Evolutionary conservation across 2,797 vertebrate genomes (phyloP).

Genomic region (Cossypha niveicapilla): DNA sequence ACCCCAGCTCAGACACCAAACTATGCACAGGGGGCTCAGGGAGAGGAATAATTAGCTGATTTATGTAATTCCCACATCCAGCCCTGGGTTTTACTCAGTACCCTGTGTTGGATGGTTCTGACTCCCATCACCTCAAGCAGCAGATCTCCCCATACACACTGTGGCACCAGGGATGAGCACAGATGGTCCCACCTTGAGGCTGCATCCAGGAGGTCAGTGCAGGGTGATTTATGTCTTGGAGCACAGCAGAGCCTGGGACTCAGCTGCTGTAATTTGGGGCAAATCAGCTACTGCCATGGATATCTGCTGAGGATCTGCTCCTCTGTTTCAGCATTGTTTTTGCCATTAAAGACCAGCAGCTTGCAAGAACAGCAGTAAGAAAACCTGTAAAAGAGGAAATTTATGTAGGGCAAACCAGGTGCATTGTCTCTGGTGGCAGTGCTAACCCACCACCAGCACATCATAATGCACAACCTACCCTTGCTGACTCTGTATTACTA

Average conservation of each 20-base stretch:
- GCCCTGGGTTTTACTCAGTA: neutral
- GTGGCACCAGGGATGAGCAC: neutral
- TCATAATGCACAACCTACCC: neutral
- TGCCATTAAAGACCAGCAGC: neutral
- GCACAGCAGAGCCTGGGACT: neutral
- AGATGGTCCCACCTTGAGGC: neutral
- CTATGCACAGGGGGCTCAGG: neutral
- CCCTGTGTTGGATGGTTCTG: neutral
- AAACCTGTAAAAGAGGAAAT: neutral
- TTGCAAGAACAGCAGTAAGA: neutral
- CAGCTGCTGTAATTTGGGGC: conserved; percentile 1
- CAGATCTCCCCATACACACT: neutral
- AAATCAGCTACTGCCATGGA: neutral
- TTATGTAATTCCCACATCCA: conserved; percentile 1
- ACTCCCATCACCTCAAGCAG: neutral
- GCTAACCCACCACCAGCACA: neutral
- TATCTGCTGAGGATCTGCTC: conserved; percentile 15
- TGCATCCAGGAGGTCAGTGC: neutral
- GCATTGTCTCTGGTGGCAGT: neutral
- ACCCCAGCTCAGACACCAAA: conserved; percentile 6
- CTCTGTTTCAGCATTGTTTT: neutral
- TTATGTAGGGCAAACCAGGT: neutral
- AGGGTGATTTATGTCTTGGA: neutral
- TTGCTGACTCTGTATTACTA: neutral
- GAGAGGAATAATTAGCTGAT: conserved; percentile 24